A percentile compares a stretch with the other conserved stretches of the same genome.
phyloP scores from a whole-genome alignment of 1,140 invertebrate species.

The Drosophila persimilis region DNA sequence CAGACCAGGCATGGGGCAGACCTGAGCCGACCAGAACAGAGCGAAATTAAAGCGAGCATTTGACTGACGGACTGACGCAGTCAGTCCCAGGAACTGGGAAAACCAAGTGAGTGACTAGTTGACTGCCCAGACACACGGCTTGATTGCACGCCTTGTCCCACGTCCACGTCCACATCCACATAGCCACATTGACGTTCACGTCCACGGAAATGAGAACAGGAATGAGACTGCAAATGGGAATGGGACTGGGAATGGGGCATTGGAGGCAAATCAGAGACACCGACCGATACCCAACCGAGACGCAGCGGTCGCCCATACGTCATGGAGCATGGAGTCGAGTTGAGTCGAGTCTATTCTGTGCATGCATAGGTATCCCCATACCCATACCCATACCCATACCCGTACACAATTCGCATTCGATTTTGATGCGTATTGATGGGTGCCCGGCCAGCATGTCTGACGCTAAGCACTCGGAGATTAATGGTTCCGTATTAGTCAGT shows the following conservation, averaged over 20 bases:
- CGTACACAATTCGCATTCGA: constrained; percentile 50
- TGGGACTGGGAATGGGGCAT: constrained; percentile 5
- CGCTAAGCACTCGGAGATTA: constrained; percentile 75
- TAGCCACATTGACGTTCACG: constrained; percentile 20
- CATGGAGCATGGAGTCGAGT: constrained; percentile 24
- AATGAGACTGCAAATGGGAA: constrained; percentile 25
- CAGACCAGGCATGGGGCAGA: constrained; percentile 8
- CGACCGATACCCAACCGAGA: constrained; percentile 51
- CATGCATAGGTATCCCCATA: constrained; percentile 22
- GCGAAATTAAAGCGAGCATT: constrained; percentile 45
- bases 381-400: constrained; percentile 3
- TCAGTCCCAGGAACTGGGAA: constrained; percentile 40
- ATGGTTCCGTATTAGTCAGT: constrained; percentile 75
- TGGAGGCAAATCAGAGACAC: constrained; percentile 48
- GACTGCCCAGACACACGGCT: constrained; percentile 55
- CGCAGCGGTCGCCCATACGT: constrained; percentile 49
- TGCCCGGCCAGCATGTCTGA: constrained; percentile 47
- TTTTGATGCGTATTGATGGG: constrained; percentile 76
- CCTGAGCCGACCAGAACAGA: background rate
- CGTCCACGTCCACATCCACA: constrained; percentile 4
- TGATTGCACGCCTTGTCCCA: constrained; percentile 62
- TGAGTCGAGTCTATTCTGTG: constrained; percentile 7
- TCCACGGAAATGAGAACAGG: constrained; percentile 30
- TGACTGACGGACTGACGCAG: constrained; percentile 59
- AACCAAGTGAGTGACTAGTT: constrained; percentile 47